phyloP scores from a whole-genome alignment of 2,797 vertebrate species.

The Enoplosus armatus region DNA sequence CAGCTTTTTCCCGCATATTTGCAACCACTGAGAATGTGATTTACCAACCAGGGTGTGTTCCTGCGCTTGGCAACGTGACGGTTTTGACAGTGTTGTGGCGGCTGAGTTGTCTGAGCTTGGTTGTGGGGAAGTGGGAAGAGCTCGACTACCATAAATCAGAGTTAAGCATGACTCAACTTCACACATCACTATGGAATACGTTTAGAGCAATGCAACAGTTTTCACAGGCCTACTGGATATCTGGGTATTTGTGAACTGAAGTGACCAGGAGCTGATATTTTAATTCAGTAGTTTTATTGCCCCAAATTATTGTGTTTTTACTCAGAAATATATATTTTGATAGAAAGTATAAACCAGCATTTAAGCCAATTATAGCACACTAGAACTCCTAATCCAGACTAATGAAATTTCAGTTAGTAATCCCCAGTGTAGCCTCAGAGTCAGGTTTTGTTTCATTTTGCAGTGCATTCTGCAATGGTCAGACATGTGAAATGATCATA shows the following conservation, averaged over 20 bases:
- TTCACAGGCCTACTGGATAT: neutral
- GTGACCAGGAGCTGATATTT: neutral
- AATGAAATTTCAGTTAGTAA: neutral
- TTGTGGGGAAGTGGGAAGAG: slow-evolving; percentile 36
- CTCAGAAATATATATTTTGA: neutral
- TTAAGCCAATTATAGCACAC: neutral
- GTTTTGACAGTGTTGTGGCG: slow-evolving; percentile 58
- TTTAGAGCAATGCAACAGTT: neutral
- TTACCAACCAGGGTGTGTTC: slow-evolving; percentile 56
- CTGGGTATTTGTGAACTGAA: neutral
- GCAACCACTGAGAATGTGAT: slow-evolving; percentile 50
- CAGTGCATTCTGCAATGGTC: neutral
- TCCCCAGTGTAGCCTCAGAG: neutral
- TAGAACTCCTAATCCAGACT: neutral
- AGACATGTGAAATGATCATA: slow-evolving; percentile 6
- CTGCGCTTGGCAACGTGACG: slow-evolving; percentile 19
- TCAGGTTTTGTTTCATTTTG: neutral
- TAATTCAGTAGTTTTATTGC: neutral
- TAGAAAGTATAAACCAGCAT: neutral
- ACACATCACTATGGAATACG: neutral
- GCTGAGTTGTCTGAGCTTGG: slow-evolving; percentile 43
- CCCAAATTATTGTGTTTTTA: neutral
- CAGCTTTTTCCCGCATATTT: slow-evolving; percentile 49
- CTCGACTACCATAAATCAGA: slow-evolving; percentile 43
- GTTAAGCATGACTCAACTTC: slow-evolving; percentile 16